Base-by-base conservation (phyloP, 1,140 invertebrate species). In the Anastrepha obliqua region DNA sequence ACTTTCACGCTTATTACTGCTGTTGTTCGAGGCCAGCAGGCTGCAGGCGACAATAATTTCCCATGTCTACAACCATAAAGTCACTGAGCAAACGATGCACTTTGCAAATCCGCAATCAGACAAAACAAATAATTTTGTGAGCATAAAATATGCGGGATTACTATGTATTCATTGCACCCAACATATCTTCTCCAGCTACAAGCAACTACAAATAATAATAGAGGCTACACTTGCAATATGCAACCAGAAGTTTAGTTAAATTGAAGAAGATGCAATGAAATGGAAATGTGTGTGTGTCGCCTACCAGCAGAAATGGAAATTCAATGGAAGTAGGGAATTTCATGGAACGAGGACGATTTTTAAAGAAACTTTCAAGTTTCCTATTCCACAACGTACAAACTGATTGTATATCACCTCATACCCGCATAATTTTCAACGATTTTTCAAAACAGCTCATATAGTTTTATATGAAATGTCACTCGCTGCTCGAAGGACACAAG, bases 51-150 rank as follows among this genome's bases (percentile, higher is more conserved):
- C 60, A 86, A 87, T 67, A 67, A 87, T 87, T 87, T 87, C 86
- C 47, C 74, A 55, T 42, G 86, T 64, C 86, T 90, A 88, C 89
- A 65, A 67, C 88, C 87, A 87, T 81, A 81, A 92, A 92, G 91
- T 91, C 91, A 91, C 90, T 91, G 90, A 90, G 90, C 91, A 92
- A 92, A 92, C 91, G 90, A 89, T 92, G 91, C 91, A 92, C 64
- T 78, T 74, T 92, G 91, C 90, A 92, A 92, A 92, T 92, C 91
- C 91, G 91, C 91, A 92, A 92, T 92, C 91, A 92, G 91, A 92
- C 91, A 92, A 92, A 92, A 91, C 91, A 92, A 92, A 92, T 92
- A 92, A 92, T 92, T 92, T 92, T 91, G 91, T 90, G 90, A 51
- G 17, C 85, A 87, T 67, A 59, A 87, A 87, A 87, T 81, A 87